These are phyloP conservation scores for Sitodiplosis mosellana DNA, from an alignment of 1,140 invertebrate species.

Conservation along the genomic window DNA sequence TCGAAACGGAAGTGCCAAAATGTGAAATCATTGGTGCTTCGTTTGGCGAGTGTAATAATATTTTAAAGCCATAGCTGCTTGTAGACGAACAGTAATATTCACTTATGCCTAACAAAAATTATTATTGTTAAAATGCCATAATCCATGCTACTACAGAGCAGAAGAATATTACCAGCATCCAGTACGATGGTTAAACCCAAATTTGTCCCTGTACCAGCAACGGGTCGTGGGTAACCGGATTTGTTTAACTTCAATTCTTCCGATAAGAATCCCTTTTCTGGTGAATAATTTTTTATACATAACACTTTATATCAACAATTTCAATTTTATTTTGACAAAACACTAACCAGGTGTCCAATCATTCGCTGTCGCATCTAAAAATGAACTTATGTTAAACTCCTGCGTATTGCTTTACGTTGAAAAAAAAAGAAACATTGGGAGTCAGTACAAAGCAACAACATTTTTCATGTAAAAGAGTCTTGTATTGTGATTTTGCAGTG, in stretches of 20 bases:
- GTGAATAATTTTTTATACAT: not conserved
- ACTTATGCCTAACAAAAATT: too few relatives aligned
- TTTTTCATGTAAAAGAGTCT: not conserved
- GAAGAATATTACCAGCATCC: conserved; percentile 50
- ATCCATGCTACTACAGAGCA: too few relatives aligned
- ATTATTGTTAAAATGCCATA: too few relatives aligned
- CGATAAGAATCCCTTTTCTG: not conserved
- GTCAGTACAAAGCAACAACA: not conserved
- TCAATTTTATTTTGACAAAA: too few relatives aligned
- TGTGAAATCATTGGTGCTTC: conserved; percentile 58
- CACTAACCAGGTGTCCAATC: too few relatives aligned
- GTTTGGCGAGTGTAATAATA: conserved; percentile 47
- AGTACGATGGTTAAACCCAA: conserved; percentile 49
- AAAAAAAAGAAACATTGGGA: not conserved
- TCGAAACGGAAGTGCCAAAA: conserved; percentile 44
- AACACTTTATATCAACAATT: too few relatives aligned
- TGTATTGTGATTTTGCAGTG: not conserved
- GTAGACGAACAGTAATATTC: conserved; percentile 48
- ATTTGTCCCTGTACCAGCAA: conserved; percentile 19
- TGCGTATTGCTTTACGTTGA: not conserved
- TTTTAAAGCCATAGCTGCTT: conserved; percentile 58
- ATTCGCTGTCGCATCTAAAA: too few relatives aligned
- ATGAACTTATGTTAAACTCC: too few relatives aligned
- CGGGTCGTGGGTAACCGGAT: not conserved
- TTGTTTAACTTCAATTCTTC: not conserved